Conservation (phyloP, 2,797 vertebrate species). For the Malurus leucopterus region DNA sequence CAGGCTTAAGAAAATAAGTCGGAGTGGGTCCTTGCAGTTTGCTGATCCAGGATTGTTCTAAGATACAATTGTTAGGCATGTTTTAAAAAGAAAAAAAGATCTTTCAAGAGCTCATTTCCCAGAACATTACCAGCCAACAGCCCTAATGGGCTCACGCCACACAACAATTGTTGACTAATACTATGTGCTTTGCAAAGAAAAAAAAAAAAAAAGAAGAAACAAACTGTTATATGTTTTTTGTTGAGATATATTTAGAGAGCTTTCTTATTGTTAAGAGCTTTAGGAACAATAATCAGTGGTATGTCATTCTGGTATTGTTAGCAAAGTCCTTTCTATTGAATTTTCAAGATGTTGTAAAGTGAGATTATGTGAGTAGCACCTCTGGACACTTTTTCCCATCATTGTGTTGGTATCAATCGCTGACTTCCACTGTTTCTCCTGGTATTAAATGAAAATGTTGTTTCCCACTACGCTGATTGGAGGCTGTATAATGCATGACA, state of each 20-base stretch:
- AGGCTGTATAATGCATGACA: constrained; percentile 74
- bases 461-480: constrained; percentile 81
- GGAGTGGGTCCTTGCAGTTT: background rate
- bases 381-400: constrained; percentile 85
- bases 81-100: constrained; percentile 41
- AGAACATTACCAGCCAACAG: constrained; percentile 35
- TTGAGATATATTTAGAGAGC: constrained; percentile 73
- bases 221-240: constrained; percentile 70
- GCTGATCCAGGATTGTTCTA: constrained; percentile 49
- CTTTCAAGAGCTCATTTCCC: constrained; percentile 62
- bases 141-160: constrained; percentile 23
- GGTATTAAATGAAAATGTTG: constrained; percentile 79
- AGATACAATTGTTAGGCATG: constrained; percentile 52
- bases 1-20: background rate
- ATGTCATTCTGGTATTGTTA: constrained; percentile 78
- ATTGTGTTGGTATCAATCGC: constrained; percentile 86
- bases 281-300: constrained; percentile 77
- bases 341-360: constrained; percentile 81
- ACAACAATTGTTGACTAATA: constrained; percentile 72
- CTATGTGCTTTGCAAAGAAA: constrained; percentile 56
- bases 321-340: constrained; percentile 76
- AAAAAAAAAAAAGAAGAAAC: constrained; percentile 60
- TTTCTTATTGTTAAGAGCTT: constrained; percentile 72
- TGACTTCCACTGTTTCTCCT: constrained; percentile 84
- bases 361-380: constrained; percentile 81